A percentile compares a stretch with the other conserved stretches of the same genome.
These are phyloP conservation scores for Stegodyphus mimosarum DNA, from an alignment of 1,140 invertebrate genomes.

Conservation along the genomic window DNA sequence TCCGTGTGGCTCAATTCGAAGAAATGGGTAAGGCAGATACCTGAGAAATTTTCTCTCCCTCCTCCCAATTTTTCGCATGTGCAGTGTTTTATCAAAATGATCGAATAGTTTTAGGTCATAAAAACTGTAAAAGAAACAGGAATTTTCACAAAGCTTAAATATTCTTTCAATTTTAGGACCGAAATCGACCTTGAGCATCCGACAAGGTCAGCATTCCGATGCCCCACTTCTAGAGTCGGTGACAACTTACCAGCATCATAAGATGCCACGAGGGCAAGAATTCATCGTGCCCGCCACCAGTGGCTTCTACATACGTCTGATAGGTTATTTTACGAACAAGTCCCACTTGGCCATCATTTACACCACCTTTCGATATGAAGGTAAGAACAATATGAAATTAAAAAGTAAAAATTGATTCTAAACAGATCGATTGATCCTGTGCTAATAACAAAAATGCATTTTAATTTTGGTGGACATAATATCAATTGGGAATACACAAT, in stretches of 20 bases:
- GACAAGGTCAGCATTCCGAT: slow-evolving; percentile 77
- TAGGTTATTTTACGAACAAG: slow-evolving; percentile 75
- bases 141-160: background rate
- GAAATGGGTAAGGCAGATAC: slow-evolving; percentile 41
- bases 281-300: slow-evolving; percentile 74
- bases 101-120: too few species aligned
- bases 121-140: too few species aligned
- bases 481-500: too few species aligned
- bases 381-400: slow-evolving; percentile 65
- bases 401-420: too few species aligned
- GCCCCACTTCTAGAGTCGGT: slow-evolving; percentile 74
- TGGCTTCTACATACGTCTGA: slow-evolving; percentile 78
- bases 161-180: slow-evolving; percentile 42
- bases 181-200: slow-evolving; percentile 71
- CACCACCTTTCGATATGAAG: slow-evolving; percentile 79
- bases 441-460: too few species aligned
- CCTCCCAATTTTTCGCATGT: too few species aligned
- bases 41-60: too few species aligned
- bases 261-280: slow-evolving; percentile 67
- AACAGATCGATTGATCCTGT: too few species aligned
- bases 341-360: slow-evolving; percentile 79
- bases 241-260: slow-evolving; percentile 67
- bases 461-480: too few species aligned
- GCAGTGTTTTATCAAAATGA: too few species aligned
- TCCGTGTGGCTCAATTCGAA: slow-evolving; percentile 72